phyloP scores from a whole-genome alignment of 2,113 vertebrate species.

The Philantomba maxwellii region DNA sequence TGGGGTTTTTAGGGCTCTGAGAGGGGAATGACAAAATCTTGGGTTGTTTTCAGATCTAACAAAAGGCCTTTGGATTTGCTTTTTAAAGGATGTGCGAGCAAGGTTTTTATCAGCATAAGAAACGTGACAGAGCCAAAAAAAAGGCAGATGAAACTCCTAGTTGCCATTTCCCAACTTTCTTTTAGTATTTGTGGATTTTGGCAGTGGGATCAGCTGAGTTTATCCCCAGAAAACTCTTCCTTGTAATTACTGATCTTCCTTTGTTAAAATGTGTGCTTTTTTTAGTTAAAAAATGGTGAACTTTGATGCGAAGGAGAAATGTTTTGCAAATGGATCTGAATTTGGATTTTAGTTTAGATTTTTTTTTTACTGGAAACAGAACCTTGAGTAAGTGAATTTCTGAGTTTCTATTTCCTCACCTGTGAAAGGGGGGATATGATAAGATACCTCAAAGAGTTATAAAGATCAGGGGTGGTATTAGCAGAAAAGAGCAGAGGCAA shows the following conservation, averaged over 20 bases:
- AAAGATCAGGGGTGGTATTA: neutral
- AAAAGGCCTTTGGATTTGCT: neutral
- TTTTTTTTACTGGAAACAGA: neutral
- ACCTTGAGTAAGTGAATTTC: neutral
- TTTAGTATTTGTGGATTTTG: neutral
- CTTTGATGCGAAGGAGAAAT: neutral
- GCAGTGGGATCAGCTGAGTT: neutral
- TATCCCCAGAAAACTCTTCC: neutral
- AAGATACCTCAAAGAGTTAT: neutral
- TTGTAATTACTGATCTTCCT: neutral
- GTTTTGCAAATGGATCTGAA: neutral
- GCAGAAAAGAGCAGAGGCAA: neutral
- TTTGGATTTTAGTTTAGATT: neutral
- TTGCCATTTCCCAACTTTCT: neutral
- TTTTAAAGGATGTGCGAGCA: neutral
- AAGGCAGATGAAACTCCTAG: neutral
- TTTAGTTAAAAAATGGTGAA: neutral
- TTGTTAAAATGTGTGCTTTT: neutral
- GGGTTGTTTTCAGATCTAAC: neutral
- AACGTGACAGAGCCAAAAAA: rapidly evolving
- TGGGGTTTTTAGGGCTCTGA: neutral
- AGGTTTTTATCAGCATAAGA: neutral
- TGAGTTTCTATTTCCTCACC: neutral
- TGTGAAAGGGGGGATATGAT: neutral
- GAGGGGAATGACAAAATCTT: neutral